Evolutionary conservation across 2,113 vertebrate species (phyloP).

Genomic region (Mormoops blainvillei): DNA sequence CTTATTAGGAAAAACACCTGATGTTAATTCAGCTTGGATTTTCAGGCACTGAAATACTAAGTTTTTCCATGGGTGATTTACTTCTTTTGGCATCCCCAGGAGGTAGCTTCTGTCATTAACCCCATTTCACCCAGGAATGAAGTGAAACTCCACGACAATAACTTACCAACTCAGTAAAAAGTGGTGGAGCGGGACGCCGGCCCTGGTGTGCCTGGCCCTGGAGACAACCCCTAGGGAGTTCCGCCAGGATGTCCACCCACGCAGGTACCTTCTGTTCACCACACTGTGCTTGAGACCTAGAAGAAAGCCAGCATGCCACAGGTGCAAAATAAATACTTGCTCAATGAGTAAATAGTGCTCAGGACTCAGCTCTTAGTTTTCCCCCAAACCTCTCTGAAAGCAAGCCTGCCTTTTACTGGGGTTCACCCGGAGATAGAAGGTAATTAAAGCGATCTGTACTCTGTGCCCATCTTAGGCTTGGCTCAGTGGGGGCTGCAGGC

Average conservation of each 20-base stretch:
- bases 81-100: background rate
- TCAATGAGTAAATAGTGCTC: background rate
- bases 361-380: background rate
- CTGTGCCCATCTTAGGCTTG: background rate
- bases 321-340: background rate
- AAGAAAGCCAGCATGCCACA: fast-evolving
- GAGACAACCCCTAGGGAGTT: background rate
- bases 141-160: background rate
- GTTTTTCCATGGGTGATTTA: background rate
- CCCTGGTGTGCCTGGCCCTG: background rate
- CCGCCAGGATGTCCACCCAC: background rate
- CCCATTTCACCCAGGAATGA: background rate
- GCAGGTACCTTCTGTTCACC: background rate
- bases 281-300: background rate
- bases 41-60: slow-evolving; percentile 21
- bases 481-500: slow-evolving; percentile 1
- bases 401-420: background rate
- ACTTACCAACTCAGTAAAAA: background rate
- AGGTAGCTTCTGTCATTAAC: background rate
- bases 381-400: background rate
- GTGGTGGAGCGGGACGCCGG: background rate
- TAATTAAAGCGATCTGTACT: background rate
- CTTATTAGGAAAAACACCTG: slow-evolving; percentile 14
- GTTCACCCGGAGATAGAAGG: background rate
- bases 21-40: slow-evolving; percentile 1